A percentile compares a stretch with the other conserved stretches of the same genome.
These are phyloP conservation scores for Leucania comma DNA, from an alignment of 2,888 invertebrate species.

Conservation along the genomic window DNA sequence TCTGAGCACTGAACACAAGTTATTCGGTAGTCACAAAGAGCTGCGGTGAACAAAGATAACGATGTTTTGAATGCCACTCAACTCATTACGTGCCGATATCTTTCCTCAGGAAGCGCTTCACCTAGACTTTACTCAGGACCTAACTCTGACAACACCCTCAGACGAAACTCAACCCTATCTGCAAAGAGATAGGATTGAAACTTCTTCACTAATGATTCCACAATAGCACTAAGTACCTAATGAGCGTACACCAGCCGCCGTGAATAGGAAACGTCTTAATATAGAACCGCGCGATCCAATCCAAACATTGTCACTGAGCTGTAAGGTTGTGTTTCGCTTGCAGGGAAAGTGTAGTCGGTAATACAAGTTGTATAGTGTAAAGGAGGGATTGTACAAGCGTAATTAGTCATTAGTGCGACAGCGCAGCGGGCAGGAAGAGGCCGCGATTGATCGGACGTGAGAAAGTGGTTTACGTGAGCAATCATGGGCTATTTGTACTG, in stretches of 20 bases:
- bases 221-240: slow-evolving; percentile 86
- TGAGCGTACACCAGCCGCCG: slow-evolving; percentile 79
- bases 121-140: slow-evolving; percentile 73
- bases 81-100: slow-evolving; percentile 88
- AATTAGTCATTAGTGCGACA: slow-evolving; percentile 88
- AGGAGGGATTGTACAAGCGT: slow-evolving; percentile 85
- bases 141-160: slow-evolving; percentile 62
- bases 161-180: slow-evolving; percentile 58
- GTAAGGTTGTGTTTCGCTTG: slow-evolving; percentile 72
- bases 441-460: slow-evolving; percentile 83
- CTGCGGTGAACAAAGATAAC: slow-evolving; percentile 82
- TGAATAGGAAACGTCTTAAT: slow-evolving; percentile 78
- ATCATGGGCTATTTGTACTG: slow-evolving; percentile 58
- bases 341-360: slow-evolving; percentile 47
- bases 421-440: slow-evolving; percentile 85
- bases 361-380: slow-evolving; percentile 77
- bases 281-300: slow-evolving; percentile 50
- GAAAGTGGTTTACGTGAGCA: slow-evolving; percentile 65
- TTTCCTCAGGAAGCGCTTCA: slow-evolving; percentile 82
- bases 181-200: slow-evolving; percentile 35
- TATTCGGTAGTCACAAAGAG: slow-evolving; percentile 69
- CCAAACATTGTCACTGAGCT: slow-evolving; percentile 49
- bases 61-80: slow-evolving; percentile 88
- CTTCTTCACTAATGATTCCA: slow-evolving; percentile 55
- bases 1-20: slow-evolving; percentile 46